These are phyloP conservation scores for Chaetura pelagica DNA, from an alignment of 2,113 vertebrate genomes.

Conservation along the genomic window DNA sequence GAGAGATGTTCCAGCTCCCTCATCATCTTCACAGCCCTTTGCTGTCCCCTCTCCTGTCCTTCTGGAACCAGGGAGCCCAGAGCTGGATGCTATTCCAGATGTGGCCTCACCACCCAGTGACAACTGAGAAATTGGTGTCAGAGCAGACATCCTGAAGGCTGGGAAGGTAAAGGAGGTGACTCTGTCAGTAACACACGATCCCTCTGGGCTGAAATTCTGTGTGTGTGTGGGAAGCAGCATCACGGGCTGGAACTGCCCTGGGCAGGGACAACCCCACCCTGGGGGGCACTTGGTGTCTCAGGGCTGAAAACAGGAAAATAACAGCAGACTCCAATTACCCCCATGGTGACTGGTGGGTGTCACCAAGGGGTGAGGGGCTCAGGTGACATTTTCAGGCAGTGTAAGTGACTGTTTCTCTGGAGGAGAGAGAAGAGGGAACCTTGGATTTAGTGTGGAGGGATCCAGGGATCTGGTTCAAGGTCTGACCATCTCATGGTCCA, in stretches of 20 bases:
- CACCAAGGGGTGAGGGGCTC: background rate
- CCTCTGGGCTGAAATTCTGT: background rate
- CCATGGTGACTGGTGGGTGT: background rate
- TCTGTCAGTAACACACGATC: background rate
- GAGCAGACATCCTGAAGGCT: background rate
- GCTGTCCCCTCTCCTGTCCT: too few relatives aligned
- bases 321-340: background rate
- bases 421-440: background rate
- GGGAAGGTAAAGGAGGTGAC: background rate
- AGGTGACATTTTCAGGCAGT: background rate
- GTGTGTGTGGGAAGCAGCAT: accelerated
- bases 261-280: accelerated
- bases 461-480: background rate
- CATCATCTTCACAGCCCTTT: too few relatives aligned
- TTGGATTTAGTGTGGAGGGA: slow-evolving; percentile 10
- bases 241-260: too few relatives aligned
- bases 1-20: too few relatives aligned
- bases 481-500: background rate
- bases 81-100: too few relatives aligned
- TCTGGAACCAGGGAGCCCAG: too few relatives aligned
- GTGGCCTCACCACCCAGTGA: too few relatives aligned
- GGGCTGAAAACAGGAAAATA: background rate
- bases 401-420: background rate
- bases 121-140: background rate
- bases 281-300: background rate